These are phyloP conservation scores for Ochropleura leucogaster DNA, from an alignment of 2,888 invertebrate genomes.

Conservation along the genomic window DNA sequence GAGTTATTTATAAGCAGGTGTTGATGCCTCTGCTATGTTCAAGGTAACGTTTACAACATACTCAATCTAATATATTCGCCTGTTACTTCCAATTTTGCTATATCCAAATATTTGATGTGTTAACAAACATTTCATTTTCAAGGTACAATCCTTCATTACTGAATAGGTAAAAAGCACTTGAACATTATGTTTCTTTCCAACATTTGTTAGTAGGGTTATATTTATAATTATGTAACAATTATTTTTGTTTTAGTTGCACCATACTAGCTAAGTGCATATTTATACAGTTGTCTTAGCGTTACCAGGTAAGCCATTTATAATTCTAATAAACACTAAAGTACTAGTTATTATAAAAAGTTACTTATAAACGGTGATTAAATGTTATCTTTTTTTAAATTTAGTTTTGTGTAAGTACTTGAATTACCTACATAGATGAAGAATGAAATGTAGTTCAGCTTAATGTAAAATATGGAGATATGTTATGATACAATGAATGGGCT, in stretches of 20 bases:
- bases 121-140: not conserved
- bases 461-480: not conserved
- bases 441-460: not conserved
- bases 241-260: not conserved
- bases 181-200: not conserved
- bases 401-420: not conserved
- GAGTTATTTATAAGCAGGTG: conserved; percentile 17
- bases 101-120: not conserved
- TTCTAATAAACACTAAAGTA: not conserved
- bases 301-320: not conserved
- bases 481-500: not conserved
- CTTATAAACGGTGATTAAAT: not conserved
- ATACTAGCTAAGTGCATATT: not conserved
- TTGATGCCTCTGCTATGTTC: conserved; percentile 20
- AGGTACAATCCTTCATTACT: not conserved
- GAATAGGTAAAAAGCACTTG: not conserved
- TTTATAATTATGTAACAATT: not conserved
- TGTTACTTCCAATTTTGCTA: not conserved
- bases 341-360: not conserved
- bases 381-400: not conserved
- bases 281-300: not conserved
- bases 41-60: conserved; percentile 33
- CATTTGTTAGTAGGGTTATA: not conserved
- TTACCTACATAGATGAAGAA: not conserved
- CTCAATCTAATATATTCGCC: not conserved